A percentile compares a stretch with the other conserved stretches of the same genome.
Conservation (phyloP, 2,113 vertebrate genomes). For the Thalassarche chlororhynchos region DNA sequence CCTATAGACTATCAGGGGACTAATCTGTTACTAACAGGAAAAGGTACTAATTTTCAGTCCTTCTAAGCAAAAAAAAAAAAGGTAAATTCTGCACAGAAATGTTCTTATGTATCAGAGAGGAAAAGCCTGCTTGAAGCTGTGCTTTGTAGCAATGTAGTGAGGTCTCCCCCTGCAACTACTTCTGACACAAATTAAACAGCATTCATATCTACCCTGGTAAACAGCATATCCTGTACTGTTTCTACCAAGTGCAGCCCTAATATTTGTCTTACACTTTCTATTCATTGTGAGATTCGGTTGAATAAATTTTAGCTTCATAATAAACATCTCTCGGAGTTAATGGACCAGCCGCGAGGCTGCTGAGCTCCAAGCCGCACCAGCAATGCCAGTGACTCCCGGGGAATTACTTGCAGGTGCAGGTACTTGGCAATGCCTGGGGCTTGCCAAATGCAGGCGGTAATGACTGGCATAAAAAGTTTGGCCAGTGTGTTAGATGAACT, state of each 20-base stretch:
- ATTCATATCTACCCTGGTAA: neutral
- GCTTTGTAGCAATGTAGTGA: neutral
- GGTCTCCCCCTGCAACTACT: neutral
- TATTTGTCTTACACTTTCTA: conserved; percentile 1
- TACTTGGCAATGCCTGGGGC: neutral
- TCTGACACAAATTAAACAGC: neutral
- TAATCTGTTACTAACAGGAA: neutral
- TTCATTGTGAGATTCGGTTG: neutral
- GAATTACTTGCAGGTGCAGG: conserved; percentile 57
- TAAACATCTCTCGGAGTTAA: conserved; percentile 9
- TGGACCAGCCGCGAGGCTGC: conserved; percentile 15
- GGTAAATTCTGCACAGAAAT: neutral
- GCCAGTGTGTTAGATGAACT: neutral
- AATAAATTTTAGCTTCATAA: neutral
- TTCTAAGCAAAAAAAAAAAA: neutral
- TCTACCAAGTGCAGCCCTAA: neutral
- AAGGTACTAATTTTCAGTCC: neutral
- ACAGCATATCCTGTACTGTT: neutral
- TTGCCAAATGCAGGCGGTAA: conserved; percentile 4
- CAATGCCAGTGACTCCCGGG: neutral
- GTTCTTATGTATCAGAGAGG: neutral
- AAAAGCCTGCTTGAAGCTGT: neutral
- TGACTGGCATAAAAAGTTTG: neutral
- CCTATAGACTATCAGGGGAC: neutral
- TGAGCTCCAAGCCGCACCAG: neutral